Evolutionary conservation across 2,888 invertebrate species (phyloP), one percentile per base, ranked within the genome.

Genomic region (Drosophila colorata): DNA sequence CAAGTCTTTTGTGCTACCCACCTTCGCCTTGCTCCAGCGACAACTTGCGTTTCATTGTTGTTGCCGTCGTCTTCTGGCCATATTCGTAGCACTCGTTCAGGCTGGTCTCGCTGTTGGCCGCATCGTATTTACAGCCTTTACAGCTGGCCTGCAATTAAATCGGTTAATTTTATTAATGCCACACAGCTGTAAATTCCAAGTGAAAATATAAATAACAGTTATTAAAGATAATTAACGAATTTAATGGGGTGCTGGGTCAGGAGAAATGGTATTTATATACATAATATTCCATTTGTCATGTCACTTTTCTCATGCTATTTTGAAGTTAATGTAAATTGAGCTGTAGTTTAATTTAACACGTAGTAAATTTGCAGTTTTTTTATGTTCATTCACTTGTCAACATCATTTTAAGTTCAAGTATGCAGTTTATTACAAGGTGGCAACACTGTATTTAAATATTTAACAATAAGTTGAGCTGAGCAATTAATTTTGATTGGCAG

Each of bases 111-210:
- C 85, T 89, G 67, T 86, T 88, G 53, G 92, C 87, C 58, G 86
- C 87, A 78, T 92, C 92, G 69, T 92, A 92, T 82, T 92, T 91
- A 83, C 92, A 92, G 75, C 87, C 78, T 74, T 90, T 92, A 75
- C 91, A 92, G 72, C 86, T 90, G 66, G 88, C 74, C 92, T 92
- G 74, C 20, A 89, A 86, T 44, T 55, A 48, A 52, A 14, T 20
- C 25, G 3, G 52, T 16, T 49, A 35, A 60, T 61, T 69, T 25
- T 35, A 68, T 65, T 46, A 46, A 67, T 67, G 55, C 20, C 35
- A 35, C 35, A 9, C 52, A 51, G 55, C 49, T 25, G 49, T 18
- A 35, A 31, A 43, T 31, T 41, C 20, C 33, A 20, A 33, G 14
- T 14, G 40, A n/a, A 31, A 35, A 28, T 35, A 58, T 69, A 46